These are phyloP conservation scores for Sebastes nivosus DNA, from an alignment of 2,797 vertebrate species.

Conservation along the genomic window DNA sequence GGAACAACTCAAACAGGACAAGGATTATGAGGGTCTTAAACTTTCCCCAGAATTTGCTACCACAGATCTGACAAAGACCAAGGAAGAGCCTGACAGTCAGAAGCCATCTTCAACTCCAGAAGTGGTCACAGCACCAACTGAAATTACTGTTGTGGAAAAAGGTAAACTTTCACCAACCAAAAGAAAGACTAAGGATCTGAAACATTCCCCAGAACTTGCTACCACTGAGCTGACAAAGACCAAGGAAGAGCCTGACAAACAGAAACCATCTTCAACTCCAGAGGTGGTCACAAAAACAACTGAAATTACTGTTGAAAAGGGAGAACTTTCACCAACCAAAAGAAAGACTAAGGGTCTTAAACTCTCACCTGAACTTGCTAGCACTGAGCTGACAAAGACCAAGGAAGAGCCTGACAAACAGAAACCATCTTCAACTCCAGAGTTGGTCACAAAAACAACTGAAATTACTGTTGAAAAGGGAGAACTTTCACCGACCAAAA, in stretches of 20 bases:
- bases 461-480: no score
- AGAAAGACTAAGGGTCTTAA: no score
- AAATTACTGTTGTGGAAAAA: no score
- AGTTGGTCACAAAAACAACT: accelerated
- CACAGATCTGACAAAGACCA: background rate
- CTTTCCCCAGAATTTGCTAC: background rate
- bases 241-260: no score
- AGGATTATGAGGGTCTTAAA: background rate
- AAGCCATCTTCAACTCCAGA: background rate
- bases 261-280: no score
- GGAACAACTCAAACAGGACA: background rate
- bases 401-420: accelerated
- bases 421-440: background rate
- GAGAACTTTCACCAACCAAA: accelerated
- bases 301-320: no score
- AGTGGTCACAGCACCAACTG: background rate
- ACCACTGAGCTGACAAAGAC: no score
- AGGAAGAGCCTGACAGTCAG: background rate
- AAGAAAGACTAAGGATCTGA: no score
- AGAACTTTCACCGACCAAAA: no score
- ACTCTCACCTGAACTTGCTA: accelerated
- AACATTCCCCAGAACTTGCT: no score
- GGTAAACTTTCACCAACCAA: no score
- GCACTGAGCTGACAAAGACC: accelerated
- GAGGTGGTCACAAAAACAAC: accelerated